phyloP scores from a whole-genome alignment of 2,888 invertebrate genomes.

The Pterostichus madidus region DNA sequence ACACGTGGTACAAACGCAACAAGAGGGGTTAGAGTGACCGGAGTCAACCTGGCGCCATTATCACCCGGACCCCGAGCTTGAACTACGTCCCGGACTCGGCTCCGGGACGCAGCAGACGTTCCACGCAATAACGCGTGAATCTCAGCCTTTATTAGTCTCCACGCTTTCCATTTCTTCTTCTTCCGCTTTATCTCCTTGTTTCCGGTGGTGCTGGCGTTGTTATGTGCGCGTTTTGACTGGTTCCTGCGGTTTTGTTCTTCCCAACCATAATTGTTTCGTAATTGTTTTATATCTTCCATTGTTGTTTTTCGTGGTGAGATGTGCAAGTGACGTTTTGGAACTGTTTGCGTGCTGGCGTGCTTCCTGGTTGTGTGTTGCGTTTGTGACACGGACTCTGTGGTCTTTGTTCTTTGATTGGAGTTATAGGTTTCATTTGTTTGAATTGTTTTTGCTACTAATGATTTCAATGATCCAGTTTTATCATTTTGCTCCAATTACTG shows the following conservation, averaged over 20 bases:
- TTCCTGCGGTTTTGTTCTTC: slow-evolving; percentile 57
- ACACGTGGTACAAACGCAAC: slow-evolving; percentile 18
- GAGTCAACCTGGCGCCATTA: slow-evolving; percentile 28
- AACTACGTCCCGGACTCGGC: not conserved
- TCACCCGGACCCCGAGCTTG: slow-evolving; percentile 14
- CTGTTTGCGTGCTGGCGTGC: not conserved
- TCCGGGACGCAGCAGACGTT: slow-evolving; percentile 20
- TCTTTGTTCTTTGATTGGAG: slow-evolving; percentile 43
- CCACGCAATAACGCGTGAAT: slow-evolving; percentile 61
- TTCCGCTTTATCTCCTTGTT: slow-evolving; percentile 17
- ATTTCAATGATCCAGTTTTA: slow-evolving; percentile 3
- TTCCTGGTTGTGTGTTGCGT: not conserved
- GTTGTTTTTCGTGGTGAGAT: slow-evolving; percentile 38
- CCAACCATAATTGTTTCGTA: slow-evolving; percentile 57
- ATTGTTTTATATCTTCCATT: slow-evolving; percentile 63
- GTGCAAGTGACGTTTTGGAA: slow-evolving; percentile 40
- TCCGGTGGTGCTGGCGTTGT: slow-evolving; percentile 19
- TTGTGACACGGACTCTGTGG: not conserved
- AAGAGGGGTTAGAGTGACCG: slow-evolving; percentile 22
- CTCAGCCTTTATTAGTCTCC: slow-evolving; percentile 52
- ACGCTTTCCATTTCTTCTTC: slow-evolving; percentile 35
- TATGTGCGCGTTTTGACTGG: slow-evolving; percentile 19
- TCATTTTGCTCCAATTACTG: too few relatives aligned
- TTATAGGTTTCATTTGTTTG: slow-evolving; percentile 24
- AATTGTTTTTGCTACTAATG: slow-evolving; percentile 2